Conservation (phyloP, 2,113 vertebrate species). For the Lamprotornis superbus region DNA sequence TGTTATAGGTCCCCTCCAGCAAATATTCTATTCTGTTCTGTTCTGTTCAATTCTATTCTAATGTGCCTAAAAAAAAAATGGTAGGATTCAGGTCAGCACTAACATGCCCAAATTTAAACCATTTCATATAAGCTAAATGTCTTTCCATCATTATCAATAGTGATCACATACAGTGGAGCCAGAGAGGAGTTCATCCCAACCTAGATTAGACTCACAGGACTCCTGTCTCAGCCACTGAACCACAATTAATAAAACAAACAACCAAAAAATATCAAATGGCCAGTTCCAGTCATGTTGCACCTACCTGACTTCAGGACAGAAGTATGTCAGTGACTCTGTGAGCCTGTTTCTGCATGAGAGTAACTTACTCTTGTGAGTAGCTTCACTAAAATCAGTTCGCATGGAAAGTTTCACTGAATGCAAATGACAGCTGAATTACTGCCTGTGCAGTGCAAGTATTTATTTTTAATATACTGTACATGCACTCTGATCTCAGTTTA, state of each 20-base stretch:
- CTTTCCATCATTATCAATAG: neutral
- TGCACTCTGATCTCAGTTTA: slow-evolving; percentile 3
- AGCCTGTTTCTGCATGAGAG: neutral
- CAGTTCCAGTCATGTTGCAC: neutral
- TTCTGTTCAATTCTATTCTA: neutral
- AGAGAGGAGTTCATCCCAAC: neutral
- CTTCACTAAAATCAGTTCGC: neutral
- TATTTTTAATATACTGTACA: slow-evolving; percentile 39
- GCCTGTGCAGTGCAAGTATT: neutral
- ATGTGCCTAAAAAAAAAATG: neutral
- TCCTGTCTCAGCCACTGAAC: neutral
- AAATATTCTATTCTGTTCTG: neutral
- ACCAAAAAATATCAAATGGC: neutral
- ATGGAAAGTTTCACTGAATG: neutral
- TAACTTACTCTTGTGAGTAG: neutral
- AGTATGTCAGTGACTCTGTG: neutral
- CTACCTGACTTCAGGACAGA: neutral
- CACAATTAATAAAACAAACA: neutral
- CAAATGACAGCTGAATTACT: slow-evolving; percentile 3
- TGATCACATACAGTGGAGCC: neutral
- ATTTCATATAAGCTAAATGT: neutral
- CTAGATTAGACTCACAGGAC: neutral
- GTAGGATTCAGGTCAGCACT: neutral
- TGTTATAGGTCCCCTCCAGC: neutral
- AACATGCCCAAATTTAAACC: neutral